phyloP scores from a whole-genome alignment of 2,888 invertebrate species.

The Nowickia ferox region DNA sequence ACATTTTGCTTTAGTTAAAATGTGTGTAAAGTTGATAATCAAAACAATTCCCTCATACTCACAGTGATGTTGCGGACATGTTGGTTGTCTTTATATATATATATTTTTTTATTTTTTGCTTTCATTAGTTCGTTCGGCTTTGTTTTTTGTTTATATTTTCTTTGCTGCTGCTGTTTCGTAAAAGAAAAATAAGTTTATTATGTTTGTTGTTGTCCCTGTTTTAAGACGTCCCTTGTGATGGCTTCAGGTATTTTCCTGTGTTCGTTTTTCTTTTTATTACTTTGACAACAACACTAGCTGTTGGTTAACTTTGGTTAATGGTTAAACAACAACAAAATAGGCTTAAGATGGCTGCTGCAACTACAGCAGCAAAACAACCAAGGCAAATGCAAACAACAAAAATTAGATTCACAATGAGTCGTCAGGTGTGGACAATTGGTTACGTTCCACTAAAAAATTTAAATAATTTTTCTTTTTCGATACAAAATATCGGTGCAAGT shows the following conservation, averaged over 20 bases:
- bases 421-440: neutral
- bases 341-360: conserved; percentile 49
- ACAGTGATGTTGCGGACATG: conserved; percentile 12
- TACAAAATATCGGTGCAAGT: no score
- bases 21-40: conserved; percentile 62
- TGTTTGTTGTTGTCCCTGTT: conserved; percentile 31
- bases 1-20: conserved; percentile 58
- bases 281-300: conserved; percentile 23
- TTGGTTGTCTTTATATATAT: conserved; percentile 2
- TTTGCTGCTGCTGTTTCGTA: neutral
- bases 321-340: neutral
- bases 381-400: conserved; percentile 2
- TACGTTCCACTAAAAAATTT: no score
- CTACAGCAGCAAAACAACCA: conserved; percentile 1
- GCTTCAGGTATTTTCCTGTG: neutral
- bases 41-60: conserved; percentile 53
- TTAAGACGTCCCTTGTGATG: conserved; percentile 28
- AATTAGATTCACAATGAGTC: neutral
- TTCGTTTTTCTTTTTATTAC: neutral
- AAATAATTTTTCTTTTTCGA: no score
- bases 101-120: neutral
- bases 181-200: neutral
- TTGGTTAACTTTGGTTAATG: conserved; percentile 24
- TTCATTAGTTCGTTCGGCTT: neutral
- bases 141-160: neutral